Conservation (phyloP, 2,797 vertebrate species). For the Octomys mimax region DNA sequence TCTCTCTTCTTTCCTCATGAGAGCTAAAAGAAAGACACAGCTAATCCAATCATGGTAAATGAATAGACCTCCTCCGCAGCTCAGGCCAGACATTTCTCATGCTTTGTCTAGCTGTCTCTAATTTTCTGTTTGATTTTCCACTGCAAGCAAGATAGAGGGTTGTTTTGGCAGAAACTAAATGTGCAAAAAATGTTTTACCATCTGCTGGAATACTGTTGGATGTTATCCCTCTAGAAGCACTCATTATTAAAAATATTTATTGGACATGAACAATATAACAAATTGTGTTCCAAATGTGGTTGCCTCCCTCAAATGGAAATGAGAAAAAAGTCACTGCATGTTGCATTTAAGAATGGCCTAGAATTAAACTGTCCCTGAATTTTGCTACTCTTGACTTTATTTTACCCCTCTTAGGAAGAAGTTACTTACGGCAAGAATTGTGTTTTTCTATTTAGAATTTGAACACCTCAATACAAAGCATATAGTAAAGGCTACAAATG, state of each 20-base stretch:
- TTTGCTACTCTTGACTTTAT: not conserved
- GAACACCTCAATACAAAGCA: not conserved
- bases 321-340: not conserved
- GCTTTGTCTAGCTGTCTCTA: slow-evolving; percentile 76
- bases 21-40: slow-evolving; percentile 45
- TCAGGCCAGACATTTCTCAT: slow-evolving; percentile 62
- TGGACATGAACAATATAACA: slow-evolving; percentile 69
- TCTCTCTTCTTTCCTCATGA: slow-evolving; percentile 4
- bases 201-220: slow-evolving; percentile 76
- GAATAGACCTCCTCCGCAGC: slow-evolving; percentile 42
- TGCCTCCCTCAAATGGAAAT: slow-evolving; percentile 55
- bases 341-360: slow-evolving; percentile 52
- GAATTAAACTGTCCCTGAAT: slow-evolving; percentile 36
- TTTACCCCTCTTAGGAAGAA: slow-evolving; percentile 1
- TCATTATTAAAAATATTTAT: slow-evolving; percentile 84
- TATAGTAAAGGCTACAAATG: slow-evolving; percentile 31
- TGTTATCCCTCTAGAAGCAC: slow-evolving; percentile 65
- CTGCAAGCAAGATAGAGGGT: slow-evolving; percentile 38
- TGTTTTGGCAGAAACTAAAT: slow-evolving; percentile 76
- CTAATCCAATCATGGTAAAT: slow-evolving; percentile 61
- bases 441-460: slow-evolving; percentile 57
- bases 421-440: slow-evolving; percentile 42
- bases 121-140: slow-evolving; percentile 80
- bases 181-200: slow-evolving; percentile 78
- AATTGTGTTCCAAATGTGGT: slow-evolving; percentile 70